Conservation (phyloP, 2,888 invertebrate genomes). For the Drosophila anceps region DNA sequence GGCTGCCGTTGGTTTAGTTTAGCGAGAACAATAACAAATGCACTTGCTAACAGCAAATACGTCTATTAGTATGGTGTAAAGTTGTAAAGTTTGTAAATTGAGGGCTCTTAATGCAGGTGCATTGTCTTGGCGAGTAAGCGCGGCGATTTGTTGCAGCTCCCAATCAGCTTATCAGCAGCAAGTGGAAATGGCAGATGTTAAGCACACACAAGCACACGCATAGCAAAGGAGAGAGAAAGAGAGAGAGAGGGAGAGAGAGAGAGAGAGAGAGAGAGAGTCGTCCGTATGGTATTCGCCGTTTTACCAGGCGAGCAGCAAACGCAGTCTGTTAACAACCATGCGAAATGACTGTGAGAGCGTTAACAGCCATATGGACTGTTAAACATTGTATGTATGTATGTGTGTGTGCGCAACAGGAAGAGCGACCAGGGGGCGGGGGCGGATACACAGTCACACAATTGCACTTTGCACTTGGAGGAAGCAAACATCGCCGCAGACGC, state of each 20-base stretch:
- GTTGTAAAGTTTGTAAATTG: constrained; percentile 10
- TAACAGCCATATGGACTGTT: constrained; percentile 31
- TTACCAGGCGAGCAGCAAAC: constrained; percentile 36
- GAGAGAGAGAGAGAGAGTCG: background rate
- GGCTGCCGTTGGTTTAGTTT: background rate
- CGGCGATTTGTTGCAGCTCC: constrained; percentile 31
- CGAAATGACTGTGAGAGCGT: constrained; percentile 28
- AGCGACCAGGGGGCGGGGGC: background rate
- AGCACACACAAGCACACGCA: background rate
- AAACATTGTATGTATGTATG: background rate
- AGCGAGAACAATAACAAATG: constrained; percentile 5
- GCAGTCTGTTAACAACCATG: constrained; percentile 28
- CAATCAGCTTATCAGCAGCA: constrained; percentile 63
- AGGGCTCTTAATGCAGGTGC: constrained; percentile 20
- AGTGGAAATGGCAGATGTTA: constrained; percentile 33
- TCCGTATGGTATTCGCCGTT: background rate
- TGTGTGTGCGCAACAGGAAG: background rate
- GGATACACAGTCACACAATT: constrained; percentile 12
- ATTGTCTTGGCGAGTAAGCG: constrained; percentile 21
- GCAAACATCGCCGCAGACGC: constrained; percentile 16
- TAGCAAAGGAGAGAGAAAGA: background rate
- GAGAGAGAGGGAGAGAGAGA: background rate
- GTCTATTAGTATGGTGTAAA: constrained; percentile 12
- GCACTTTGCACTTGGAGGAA: constrained; percentile 43
- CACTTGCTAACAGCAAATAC: constrained; percentile 12